Base-by-base conservation (phyloP, 2,888 invertebrate species). In the Aphidius colemani region DNA sequence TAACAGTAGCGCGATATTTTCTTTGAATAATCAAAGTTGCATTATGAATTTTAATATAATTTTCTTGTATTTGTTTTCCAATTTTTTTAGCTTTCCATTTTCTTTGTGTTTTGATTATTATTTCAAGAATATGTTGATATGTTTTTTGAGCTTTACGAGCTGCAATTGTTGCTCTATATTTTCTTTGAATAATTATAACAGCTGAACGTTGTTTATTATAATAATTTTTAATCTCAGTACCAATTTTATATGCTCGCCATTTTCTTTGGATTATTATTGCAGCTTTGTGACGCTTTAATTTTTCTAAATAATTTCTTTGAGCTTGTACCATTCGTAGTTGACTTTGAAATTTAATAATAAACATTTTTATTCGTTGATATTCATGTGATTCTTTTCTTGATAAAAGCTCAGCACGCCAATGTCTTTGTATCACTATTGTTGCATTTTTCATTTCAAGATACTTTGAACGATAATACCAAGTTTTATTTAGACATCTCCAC, bases 301-400 rank as follows among this genome's bases (percentile, higher is more conserved):
- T 57, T 6, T 61, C 41, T 9, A 9, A 39, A 49, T 69, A 73
- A 7, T 41, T 65, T 41, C 61, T 59, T 56, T 64, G 67, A 7
- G 67, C 60, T 49, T 41, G 39, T 7, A 69, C 57, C 67, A 74
- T 72, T 59, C 72, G 70, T 66, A 70, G 75, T 58, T 66, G 68
- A 1, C 70, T 67, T 61, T 80, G 86, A 58, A 86, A 73, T 10
- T 56, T 70, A 2, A 77, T 61, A 8, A 75, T 72, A 30, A 79
- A 74, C 46, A 59, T 46, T 60, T 71, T 75, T 9, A 70, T 67
- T 6, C 66, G 61, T 39, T 76, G 64, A 67, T 76, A 85, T 10
- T 75, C 53, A 5, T 30, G 30, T 30, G 30, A 30, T 30, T 30
- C 4, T 30, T 72, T 70, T 30, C 73, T 71, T 56, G 76, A 74